phyloP scores from a whole-genome alignment of 2,797 vertebrate species.

The Takifugu ocellatus region DNA sequence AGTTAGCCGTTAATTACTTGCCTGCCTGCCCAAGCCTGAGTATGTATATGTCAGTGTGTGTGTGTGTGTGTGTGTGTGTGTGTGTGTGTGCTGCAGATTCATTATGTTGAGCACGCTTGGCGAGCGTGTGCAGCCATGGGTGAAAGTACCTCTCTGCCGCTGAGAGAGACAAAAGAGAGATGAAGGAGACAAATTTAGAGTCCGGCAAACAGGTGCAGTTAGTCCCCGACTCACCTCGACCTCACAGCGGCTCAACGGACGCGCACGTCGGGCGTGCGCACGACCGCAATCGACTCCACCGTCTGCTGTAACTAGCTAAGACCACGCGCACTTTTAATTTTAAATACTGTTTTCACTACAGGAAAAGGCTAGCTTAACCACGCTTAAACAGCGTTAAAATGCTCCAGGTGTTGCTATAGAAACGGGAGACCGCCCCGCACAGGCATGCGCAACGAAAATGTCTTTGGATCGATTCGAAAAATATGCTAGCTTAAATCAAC shows the following conservation, averaged over 20 bases:
- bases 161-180: slow-evolving; percentile 9
- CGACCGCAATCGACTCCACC: slow-evolving; percentile 42
- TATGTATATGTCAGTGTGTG: slow-evolving; percentile 18
- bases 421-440: too few species aligned
- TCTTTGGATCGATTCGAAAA: slow-evolving; percentile 31
- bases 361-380: too few species aligned
- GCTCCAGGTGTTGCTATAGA: too few species aligned
- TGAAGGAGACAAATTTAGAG: slow-evolving; percentile 22
- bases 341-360: too few species aligned
- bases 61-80: slow-evolving; percentile 16
- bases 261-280: too few species aligned
- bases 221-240: slow-evolving; percentile 40
- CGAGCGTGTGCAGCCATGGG: slow-evolving; percentile 46
- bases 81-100: slow-evolving; percentile 8
- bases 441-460: too few species aligned
- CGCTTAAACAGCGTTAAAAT: too few species aligned
- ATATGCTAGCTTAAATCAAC: slow-evolving; percentile 35
- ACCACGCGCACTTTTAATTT: too few species aligned
- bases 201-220: slow-evolving; percentile 27
- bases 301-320: slow-evolving; percentile 27
- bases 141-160: slow-evolving; percentile 39
- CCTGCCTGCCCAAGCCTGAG: not conserved
- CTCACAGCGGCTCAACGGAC: slow-evolving; percentile 18
- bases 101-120: slow-evolving; percentile 50
- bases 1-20: slow-evolving; percentile 60